Evolutionary conservation across 92 coral and sea anemone species (phyloP).

Genomic region (Muricea muricata): DNA sequence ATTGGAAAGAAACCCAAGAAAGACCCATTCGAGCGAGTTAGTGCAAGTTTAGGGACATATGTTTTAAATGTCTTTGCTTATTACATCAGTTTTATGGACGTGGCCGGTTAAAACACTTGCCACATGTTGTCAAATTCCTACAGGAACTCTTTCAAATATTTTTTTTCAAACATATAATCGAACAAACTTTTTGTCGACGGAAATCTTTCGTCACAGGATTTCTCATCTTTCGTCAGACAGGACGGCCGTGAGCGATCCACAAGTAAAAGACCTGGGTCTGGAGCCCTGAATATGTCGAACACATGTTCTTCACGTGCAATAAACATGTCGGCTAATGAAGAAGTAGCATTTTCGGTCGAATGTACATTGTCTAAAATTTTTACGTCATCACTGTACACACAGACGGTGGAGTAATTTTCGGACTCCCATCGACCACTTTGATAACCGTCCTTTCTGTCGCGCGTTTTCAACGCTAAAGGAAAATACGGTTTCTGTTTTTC

Average conservation of each 20-base stretch:
- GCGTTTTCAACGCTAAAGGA: constrained; percentile 82
- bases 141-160: neutral
- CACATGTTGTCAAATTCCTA: no score
- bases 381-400: constrained; percentile 25
- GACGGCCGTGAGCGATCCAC: neutral
- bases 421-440: constrained; percentile 13
- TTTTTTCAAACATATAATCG: constrained; percentile 17
- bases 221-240: neutral
- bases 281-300: constrained; percentile 14
- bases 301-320: neutral
- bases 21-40: no score
- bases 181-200: neutral
- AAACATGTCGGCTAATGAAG: constrained; percentile 16
- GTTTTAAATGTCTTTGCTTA: no score
- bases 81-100: no score
- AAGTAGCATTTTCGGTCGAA: neutral
- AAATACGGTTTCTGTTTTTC: constrained; percentile 80
- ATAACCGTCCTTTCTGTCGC: constrained; percentile 2
- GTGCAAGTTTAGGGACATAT: no score
- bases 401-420: constrained; percentile 14
- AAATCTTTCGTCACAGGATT: neutral
- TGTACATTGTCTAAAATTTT: neutral
- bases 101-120: no score
- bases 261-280: constrained; percentile 26
- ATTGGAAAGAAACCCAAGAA: no score